Conservation (phyloP, 2,113 vertebrate genomes). For the Microcebus griseorufus region DNA sequence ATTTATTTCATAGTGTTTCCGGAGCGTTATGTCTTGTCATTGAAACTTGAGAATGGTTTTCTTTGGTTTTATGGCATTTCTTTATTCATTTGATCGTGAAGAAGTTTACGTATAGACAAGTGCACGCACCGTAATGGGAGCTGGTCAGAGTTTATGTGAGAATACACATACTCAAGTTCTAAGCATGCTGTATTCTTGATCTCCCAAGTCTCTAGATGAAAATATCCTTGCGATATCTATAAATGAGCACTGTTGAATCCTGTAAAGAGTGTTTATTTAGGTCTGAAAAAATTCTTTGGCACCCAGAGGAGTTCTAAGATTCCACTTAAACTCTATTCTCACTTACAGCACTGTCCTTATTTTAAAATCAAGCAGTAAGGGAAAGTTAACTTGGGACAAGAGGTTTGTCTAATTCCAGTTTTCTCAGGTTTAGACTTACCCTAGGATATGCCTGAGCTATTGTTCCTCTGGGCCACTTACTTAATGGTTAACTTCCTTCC, state of each 20-base stretch:
- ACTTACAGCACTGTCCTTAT: constrained; percentile 19
- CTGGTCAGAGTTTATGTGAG: background rate
- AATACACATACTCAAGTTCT: background rate
- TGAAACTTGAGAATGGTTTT: background rate
- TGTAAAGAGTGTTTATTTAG: constrained; percentile 52
- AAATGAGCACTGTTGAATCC: background rate
- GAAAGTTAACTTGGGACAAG: constrained; percentile 54
- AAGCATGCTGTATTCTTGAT: background rate
- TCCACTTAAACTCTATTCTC: constrained; percentile 47
- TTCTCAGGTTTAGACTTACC: constrained; percentile 55
- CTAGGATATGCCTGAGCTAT: constrained; percentile 42
- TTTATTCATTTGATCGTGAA: background rate
- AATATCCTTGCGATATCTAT: background rate
- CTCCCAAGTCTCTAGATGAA: background rate
- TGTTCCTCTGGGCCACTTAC: constrained; percentile 61
- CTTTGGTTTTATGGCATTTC: background rate
- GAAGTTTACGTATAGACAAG: background rate
- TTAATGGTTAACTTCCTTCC: constrained; percentile 74
- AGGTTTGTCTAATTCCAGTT: constrained; percentile 50
- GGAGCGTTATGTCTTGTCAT: background rate
- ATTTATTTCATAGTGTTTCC: constrained; percentile 19
- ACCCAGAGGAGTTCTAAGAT: constrained; percentile 42
- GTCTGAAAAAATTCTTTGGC: constrained; percentile 43
- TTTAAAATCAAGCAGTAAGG: constrained; percentile 48
- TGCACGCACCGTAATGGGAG: background rate